These are phyloP conservation scores for Lissonota sp. DNA, from an alignment of 2,888 invertebrate genomes.

Conservation along the genomic window DNA sequence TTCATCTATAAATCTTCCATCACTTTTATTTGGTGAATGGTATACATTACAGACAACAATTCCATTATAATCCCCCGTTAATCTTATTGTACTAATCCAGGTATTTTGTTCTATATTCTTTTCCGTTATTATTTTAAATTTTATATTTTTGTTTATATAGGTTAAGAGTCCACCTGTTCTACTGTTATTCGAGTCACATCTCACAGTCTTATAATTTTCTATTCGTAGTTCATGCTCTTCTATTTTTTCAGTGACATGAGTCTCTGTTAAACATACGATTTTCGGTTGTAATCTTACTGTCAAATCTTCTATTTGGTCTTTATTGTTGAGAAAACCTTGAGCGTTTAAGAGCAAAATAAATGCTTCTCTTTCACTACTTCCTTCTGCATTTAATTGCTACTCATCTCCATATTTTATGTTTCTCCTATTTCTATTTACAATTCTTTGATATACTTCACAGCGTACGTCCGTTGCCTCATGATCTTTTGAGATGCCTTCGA, in stretches of 20 bases:
- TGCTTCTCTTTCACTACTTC: background rate
- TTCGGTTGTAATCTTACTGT: slow-evolving; percentile 22
- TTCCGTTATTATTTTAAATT: no score
- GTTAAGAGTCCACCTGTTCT: no score
- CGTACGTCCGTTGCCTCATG: slow-evolving; percentile 38
- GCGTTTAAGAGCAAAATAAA: slow-evolving; percentile 46
- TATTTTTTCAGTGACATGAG: slow-evolving; percentile 41
- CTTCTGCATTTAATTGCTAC: slow-evolving; percentile 44
- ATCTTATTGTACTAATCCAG: background rate
- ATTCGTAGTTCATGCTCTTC: background rate
- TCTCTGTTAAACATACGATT: slow-evolving; percentile 37
- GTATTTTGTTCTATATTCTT: slow-evolving; percentile 1
- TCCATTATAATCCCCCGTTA: background rate
- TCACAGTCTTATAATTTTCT: background rate
- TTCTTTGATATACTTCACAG: slow-evolving; percentile 33
- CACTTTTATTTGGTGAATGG: background rate
- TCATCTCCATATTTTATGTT: slow-evolving; percentile 30
- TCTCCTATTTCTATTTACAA: slow-evolving; percentile 22
- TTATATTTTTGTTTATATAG: no score
- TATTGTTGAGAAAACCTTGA: slow-evolving; percentile 51
- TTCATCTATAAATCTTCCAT: slow-evolving; percentile 1
- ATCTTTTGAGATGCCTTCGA: slow-evolving; percentile 18
- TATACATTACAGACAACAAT: slow-evolving; percentile 10
- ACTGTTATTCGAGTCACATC: no score
- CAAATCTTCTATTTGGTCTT: slow-evolving; percentile 45